Evolutionary conservation across 2,113 vertebrate genomes (phyloP).

Genomic region (Butastur rufipennis): DNA sequence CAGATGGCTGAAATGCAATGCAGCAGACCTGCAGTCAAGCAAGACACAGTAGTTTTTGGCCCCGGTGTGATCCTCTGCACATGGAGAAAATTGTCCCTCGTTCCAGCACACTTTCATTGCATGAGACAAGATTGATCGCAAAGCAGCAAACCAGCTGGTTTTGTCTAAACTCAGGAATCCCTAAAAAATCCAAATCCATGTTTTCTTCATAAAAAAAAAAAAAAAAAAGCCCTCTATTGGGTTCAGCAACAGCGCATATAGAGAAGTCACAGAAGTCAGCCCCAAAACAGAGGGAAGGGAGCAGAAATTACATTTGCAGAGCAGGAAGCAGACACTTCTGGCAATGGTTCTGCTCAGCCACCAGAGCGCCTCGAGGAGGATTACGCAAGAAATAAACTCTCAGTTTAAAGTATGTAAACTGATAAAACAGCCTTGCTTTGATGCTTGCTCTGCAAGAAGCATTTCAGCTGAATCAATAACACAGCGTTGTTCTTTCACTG

Average conservation of each 20-base stretch:
- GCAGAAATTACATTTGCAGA: slow-evolving; percentile 33
- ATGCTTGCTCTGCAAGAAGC: slow-evolving; percentile 52
- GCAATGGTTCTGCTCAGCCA: slow-evolving; percentile 11
- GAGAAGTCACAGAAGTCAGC: neutral
- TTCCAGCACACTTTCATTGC: neutral
- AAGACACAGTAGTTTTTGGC: neutral
- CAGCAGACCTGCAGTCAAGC: neutral
- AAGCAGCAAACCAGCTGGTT: neutral
- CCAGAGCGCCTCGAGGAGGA: neutral
- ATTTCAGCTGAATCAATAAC: slow-evolving; percentile 59
- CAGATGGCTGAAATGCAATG: neutral
- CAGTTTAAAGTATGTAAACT: slow-evolving; percentile 56
- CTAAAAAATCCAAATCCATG: neutral
- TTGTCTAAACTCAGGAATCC: neutral
- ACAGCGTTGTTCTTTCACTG: neutral
- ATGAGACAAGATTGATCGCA: neutral
- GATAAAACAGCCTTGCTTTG: slow-evolving; percentile 65
- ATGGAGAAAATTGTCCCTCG: neutral
- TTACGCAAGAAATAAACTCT: slow-evolving; percentile 52
- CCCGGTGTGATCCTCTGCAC: neutral
- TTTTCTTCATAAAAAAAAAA: neutral
- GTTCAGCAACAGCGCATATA: neutral
- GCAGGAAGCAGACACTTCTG: slow-evolving; percentile 24
- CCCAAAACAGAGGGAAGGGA: neutral
- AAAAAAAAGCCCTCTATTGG: neutral